Evolutionary conservation across 2,888 invertebrate species (phyloP).

Genomic region (Drosophila setosimentum): DNA sequence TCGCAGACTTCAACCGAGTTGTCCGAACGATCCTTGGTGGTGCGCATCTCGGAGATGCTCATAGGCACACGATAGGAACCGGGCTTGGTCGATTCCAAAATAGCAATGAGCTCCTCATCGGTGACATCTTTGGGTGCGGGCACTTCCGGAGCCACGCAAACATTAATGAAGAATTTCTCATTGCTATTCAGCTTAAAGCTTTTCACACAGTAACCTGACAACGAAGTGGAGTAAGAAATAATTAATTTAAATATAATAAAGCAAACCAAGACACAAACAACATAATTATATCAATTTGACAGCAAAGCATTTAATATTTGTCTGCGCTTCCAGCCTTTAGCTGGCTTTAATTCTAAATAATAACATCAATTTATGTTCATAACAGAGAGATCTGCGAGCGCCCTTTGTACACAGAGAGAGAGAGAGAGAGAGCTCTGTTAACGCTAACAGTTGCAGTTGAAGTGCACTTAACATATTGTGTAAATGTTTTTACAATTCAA

Average conservation of each 20-base stretch:
- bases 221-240: background rate
- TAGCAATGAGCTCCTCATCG: conserved; percentile 89
- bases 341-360: background rate
- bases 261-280: background rate
- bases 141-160: conserved; percentile 92
- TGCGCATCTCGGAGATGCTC: conserved; percentile 94
- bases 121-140: conserved; percentile 90
- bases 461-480: background rate
- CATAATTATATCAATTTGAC: background rate
- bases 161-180: conserved; percentile 93
- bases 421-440: background rate
- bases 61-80: conserved; percentile 93
- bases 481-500: background rate
- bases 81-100: conserved; percentile 89
- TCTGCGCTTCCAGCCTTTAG: background rate
- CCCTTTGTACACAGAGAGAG: background rate
- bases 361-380: background rate
- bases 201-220: conserved; percentile 92
- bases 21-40: conserved; percentile 92
- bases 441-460: background rate
- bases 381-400: background rate
- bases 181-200: conserved; percentile 88
- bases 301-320: background rate
- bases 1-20: conserved; percentile 91
- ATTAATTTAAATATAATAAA: background rate